Evolutionary conservation across 35 echinoderm and acorn worm genomes (phyloP).

Genomic region (Stichopus chloronotus): DNA sequence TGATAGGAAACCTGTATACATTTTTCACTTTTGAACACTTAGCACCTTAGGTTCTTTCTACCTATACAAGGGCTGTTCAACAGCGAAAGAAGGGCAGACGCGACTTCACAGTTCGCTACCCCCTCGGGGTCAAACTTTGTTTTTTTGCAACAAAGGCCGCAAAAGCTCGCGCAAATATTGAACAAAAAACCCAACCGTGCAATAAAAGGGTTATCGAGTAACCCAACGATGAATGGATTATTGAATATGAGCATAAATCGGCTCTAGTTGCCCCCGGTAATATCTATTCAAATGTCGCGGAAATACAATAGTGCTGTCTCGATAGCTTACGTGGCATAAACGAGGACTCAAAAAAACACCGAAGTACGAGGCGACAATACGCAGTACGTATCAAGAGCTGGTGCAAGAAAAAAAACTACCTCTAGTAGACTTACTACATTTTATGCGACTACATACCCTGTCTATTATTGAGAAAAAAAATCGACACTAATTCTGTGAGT

Average conservation of each 20-base stretch:
- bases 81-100: not conserved
- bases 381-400: not conserved
- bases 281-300: not conserved
- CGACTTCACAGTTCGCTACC: slow-evolving; percentile 22
- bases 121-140: not conserved
- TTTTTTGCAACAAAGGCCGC: not conserved
- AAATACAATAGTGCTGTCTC: not conserved
- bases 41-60: too few relatives aligned
- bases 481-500: too few relatives aligned
- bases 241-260: not conserved
- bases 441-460: too few relatives aligned
- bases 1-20: too few relatives aligned
- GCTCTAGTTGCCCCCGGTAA: slow-evolving; percentile 14
- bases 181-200: not conserved
- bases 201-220: slow-evolving; percentile 36
- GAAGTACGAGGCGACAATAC: not conserved
- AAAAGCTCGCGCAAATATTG: slow-evolving; percentile 17
- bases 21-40: too few relatives aligned
- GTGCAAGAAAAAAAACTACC: too few relatives aligned
- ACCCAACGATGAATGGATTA: not conserved
- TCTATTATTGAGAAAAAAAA: too few relatives aligned
- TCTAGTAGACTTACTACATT: too few relatives aligned
- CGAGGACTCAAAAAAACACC: not conserved
- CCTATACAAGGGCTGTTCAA: too few relatives aligned
- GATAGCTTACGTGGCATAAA: slow-evolving; percentile 35